phyloP scores from a whole-genome alignment of 2,888 invertebrate species.

The Schizotus pectinicornis region DNA sequence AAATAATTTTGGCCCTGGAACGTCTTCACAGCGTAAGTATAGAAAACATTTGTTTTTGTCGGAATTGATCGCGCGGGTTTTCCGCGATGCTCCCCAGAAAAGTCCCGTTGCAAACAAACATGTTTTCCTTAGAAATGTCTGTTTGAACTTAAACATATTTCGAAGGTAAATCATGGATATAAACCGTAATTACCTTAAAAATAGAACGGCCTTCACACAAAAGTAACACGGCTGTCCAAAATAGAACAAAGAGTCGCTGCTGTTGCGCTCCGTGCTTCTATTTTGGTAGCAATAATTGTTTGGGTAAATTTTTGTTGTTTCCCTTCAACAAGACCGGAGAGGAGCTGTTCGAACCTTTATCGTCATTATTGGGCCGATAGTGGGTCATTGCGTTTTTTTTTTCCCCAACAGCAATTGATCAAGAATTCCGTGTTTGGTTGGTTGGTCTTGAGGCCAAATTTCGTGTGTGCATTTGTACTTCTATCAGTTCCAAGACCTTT shows the following conservation, averaged over 20 bases:
- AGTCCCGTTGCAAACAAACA: too few relatives aligned
- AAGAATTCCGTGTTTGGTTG: background rate
- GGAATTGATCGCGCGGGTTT: constrained; percentile 4
- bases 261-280: background rate
- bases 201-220: constrained; percentile 25
- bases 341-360: too few relatives aligned
- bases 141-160: too few relatives aligned
- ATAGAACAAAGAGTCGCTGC: constrained; percentile 18
- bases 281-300: background rate
- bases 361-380: too few relatives aligned
- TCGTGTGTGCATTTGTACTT: background rate
- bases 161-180: too few relatives aligned
- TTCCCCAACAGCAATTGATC: too few relatives aligned
- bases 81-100: background rate
- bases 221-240: constrained; percentile 21
- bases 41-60: constrained; percentile 4
- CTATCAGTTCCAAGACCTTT: constrained; percentile 9
- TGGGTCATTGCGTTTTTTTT: too few relatives aligned
- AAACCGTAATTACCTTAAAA: constrained; percentile 4
- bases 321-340: too few relatives aligned
- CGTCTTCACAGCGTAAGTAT: constrained; percentile 86
- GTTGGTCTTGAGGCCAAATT: too few relatives aligned
- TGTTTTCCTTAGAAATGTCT: too few relatives aligned
- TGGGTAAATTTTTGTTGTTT: too few relatives aligned
- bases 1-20: constrained; percentile 94